A percentile compares a stretch with the other conserved stretches of the same genome.
phyloP scores from a whole-genome alignment of 2,797 vertebrate genomes.

The Phrynocephalus forsythii region DNA sequence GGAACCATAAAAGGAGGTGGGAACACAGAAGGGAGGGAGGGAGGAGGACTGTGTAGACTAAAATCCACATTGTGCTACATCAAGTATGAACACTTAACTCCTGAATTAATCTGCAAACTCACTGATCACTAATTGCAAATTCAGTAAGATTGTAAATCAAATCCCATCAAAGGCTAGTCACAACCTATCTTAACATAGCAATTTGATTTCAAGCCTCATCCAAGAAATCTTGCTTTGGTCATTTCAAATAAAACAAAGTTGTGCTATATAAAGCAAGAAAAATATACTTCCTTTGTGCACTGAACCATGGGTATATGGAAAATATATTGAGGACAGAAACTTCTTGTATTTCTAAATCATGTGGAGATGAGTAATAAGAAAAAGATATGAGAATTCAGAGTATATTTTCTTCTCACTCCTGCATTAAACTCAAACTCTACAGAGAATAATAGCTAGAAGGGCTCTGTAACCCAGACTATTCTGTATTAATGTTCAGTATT shows the following conservation, averaged over 20 bases:
- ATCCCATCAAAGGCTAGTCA: too few relatives aligned
- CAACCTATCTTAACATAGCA: not conserved
- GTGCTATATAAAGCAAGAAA: not conserved
- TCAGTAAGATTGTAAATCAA: too few relatives aligned
- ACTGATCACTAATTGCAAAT: too few relatives aligned
- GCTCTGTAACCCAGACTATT: not conserved
- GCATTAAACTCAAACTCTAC: constrained; percentile 17
- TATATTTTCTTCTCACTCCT: not conserved
- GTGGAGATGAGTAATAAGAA: not conserved
- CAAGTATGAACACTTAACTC: too few relatives aligned
- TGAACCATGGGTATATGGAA: not conserved
- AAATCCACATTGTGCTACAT: too few relatives aligned
- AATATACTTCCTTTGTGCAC: not conserved
- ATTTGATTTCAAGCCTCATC: not conserved
- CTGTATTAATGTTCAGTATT: not conserved
- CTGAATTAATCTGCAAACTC: too few relatives aligned
- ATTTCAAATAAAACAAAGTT: not conserved
- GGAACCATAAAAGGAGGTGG: too few relatives aligned
- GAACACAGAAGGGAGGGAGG: too few relatives aligned
- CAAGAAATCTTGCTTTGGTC: not conserved
- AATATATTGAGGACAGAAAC: not conserved
- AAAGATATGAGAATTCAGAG: not conserved
- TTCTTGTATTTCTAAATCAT: constrained; percentile 2
- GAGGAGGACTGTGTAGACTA: too few relatives aligned
- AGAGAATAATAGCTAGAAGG: constrained; percentile 4